These are phyloP conservation scores for Elymnias hypermnestra DNA, from an alignment of 1,140 invertebrate genomes.

Conservation along the genomic window DNA sequence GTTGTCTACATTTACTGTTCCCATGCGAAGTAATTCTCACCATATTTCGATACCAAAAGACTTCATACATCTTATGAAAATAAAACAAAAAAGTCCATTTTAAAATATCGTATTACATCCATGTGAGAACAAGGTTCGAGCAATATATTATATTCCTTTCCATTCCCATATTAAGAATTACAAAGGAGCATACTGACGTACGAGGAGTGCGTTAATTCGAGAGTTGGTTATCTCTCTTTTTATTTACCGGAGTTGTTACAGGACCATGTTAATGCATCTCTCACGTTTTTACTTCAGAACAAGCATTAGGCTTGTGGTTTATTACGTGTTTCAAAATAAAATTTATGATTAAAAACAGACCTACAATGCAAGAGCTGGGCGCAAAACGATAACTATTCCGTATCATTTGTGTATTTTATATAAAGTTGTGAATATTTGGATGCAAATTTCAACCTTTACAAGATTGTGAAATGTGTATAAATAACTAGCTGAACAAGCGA, in stretches of 20 bases:
- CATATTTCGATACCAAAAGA: too few relatives aligned
- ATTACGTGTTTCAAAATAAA: conserved; percentile 11
- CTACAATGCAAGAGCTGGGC: background rate
- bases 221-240: conserved; percentile 11
- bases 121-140: background rate
- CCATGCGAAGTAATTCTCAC: too few relatives aligned
- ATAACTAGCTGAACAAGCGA: too few relatives aligned
- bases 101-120: too few relatives aligned
- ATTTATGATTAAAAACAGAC: conserved; percentile 20
- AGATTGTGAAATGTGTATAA: too few relatives aligned
- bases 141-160: conserved; percentile 15
- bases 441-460: too few relatives aligned
- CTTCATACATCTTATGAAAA: too few relatives aligned
- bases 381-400: background rate
- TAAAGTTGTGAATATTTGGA: too few relatives aligned
- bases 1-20: too few relatives aligned
- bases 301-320: conserved; percentile 15
- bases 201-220: conserved; percentile 18
- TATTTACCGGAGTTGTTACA: conserved; percentile 20
- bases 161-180: conserved; percentile 21
- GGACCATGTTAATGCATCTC: conserved; percentile 30
- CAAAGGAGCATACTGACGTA: conserved; percentile 18
- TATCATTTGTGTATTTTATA: too few relatives aligned
- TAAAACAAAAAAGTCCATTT: too few relatives aligned
- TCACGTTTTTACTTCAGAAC: conserved; percentile 29